A percentile compares a stretch with the other conserved stretches of the same genome.
These are phyloP conservation scores for Myripristis jacobus DNA, from an alignment of 2,797 vertebrate species.

Conservation along the genomic window DNA sequence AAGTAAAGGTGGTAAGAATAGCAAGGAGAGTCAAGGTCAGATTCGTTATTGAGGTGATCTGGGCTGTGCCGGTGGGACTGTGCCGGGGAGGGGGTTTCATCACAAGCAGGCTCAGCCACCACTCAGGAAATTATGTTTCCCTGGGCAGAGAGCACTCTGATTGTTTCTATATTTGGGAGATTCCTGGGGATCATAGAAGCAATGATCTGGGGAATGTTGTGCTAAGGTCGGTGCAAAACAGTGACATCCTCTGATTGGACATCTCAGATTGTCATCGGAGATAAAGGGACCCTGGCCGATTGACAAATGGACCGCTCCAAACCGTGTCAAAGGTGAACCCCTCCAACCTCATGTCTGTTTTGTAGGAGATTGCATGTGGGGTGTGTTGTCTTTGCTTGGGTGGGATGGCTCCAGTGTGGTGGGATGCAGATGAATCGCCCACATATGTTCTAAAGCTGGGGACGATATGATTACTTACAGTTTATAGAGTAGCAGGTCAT, in stretches of 20 bases:
- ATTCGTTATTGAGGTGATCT: conserved; percentile 51
- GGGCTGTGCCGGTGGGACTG: conserved; percentile 22
- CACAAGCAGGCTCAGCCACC: conserved; percentile 7
- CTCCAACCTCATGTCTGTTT: background rate
- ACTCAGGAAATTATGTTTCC: conserved; percentile 77
- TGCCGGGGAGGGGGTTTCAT: conserved; percentile 46
- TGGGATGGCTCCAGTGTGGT: background rate
- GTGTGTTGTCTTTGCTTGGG: background rate
- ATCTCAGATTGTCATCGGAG: conserved; percentile 38
- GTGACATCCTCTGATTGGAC: conserved; percentile 24
- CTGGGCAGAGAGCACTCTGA: conserved; percentile 58
- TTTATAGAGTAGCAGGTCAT: too few relatives aligned
- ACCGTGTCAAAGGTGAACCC: conserved; percentile 49
- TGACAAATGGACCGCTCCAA: conserved; percentile 5
- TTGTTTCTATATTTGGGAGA: conserved; percentile 79
- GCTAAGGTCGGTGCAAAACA: conserved; percentile 29
- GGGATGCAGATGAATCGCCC: conserved; percentile 6
- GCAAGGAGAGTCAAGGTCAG: conserved; percentile 68
- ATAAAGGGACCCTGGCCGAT: conserved; percentile 10
- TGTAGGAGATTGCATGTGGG: background rate
- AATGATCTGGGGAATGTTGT: conserved; percentile 40
- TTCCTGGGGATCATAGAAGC: conserved; percentile 58
- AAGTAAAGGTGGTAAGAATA: conserved; percentile 61
- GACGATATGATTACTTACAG: background rate
- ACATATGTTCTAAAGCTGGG: conserved; percentile 25